Evolutionary conservation across 2,888 invertebrate species (phyloP), one percentile per base, ranked within the genome.

Genomic region (Mechanitis messenoides): DNA sequence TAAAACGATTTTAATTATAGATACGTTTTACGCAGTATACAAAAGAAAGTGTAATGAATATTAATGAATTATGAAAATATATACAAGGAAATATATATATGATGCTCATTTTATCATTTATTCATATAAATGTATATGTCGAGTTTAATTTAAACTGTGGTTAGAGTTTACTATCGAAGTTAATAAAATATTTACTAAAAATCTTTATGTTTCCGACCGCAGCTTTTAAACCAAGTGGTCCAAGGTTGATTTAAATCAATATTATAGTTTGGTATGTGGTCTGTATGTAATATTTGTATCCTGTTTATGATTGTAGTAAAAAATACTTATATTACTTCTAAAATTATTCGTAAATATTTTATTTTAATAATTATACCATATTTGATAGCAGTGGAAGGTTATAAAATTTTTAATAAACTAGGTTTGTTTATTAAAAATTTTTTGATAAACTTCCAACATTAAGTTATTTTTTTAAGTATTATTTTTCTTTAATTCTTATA

Each of bases 401-500:
- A 20, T 47, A 6, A 6, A 47, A 47, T 20, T 7, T n/a, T 20
- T 20, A 20, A 20, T 20, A 20, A 20, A 20, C 20, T 20, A 20
- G 20, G 20, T 20, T 20, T 20, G 20, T 20, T 20, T 20, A 20
- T 20, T 20, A 20, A 1, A 20, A 20, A 1, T 20, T 20, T 20
- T 20, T 20, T 20, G 20, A 20, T 20, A 47, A 2, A 47, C 6
- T 5, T 12, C 5, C 5, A 12, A 47, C 20, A n/a, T 47, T 47
- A 3, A 47, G 2, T 7, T 46, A 3, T 46, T 9, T n/a, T 9
- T 46, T 46, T 46, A 11, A 46, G 3, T 3, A 20, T 3, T 20
- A 20, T 20, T 31, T 45, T 31, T 6, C 31, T 47, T 33, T 11
- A 56, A 50, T 11, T 31, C 50, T 20, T 33, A 47, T 72, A 82